These are phyloP conservation scores for Streblospio benedicti DNA, from an alignment of 1,140 invertebrate genomes.

Conservation along the genomic window DNA sequence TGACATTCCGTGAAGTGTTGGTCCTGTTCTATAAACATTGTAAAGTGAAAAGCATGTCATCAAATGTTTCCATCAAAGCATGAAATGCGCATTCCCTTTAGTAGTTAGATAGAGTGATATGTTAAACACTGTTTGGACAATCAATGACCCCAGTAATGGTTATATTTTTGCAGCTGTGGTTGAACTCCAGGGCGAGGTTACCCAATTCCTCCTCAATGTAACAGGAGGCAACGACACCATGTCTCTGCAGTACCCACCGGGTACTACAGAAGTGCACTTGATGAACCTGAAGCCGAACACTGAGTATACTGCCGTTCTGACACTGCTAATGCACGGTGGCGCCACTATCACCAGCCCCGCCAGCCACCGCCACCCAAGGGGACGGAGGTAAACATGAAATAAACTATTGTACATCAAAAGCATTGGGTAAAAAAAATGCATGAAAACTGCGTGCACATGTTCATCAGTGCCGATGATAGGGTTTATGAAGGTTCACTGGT, in stretches of 20 bases:
- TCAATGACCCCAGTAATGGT: too few species aligned
- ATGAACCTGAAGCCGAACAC: constrained; percentile 33
- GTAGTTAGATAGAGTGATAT: too few species aligned
- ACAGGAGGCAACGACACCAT: neutral
- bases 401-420: neutral
- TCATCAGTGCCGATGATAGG: neutral
- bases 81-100: too few species aligned
- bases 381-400: constrained; percentile 37
- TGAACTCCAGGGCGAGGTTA: constrained; percentile 4
- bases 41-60: too few species aligned
- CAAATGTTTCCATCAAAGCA: too few species aligned
- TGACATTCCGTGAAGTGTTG: neutral
- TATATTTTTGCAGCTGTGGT: constrained; percentile 1
- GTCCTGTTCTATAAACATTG: too few species aligned
- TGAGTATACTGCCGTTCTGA: constrained; percentile 29
- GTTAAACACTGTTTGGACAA: too few species aligned
- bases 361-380: constrained; percentile 51
- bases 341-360: constrained; percentile 74
- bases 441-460: neutral
- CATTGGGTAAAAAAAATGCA: neutral
- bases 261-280: constrained; percentile 14
- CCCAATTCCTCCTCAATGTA: too few species aligned
- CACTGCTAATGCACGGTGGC: constrained; percentile 53
- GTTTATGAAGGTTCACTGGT: neutral
- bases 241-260: neutral